Percentiles rank a stretch among this genome's conserved stretches.
These are phyloP conservation scores for Magallana nippona DNA, from an alignment of 2,888 invertebrate species.

Conservation along the genomic window DNA sequence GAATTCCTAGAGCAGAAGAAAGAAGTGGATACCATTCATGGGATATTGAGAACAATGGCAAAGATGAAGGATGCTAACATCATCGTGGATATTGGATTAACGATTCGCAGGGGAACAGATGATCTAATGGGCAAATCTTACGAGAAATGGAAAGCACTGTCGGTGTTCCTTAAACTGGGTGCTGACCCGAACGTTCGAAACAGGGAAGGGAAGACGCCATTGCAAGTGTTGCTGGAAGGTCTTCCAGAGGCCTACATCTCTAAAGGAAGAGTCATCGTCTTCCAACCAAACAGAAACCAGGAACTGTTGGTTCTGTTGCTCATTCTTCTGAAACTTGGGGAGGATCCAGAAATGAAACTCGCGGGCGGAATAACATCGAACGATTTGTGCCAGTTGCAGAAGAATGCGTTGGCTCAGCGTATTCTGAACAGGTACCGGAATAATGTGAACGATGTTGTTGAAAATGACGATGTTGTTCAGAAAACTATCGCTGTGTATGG, in stretches of 20 bases:
- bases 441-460: conserved; percentile 23
- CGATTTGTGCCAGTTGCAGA: conserved; percentile 37
- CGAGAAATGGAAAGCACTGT: conserved; percentile 49
- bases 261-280: conserved; percentile 45
- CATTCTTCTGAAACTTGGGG: conserved; percentile 48
- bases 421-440: conserved; percentile 39
- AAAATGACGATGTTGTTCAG: conserved; percentile 32
- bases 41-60: conserved; percentile 25
- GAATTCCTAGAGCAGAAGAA: background rate
- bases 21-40: conserved; percentile 30
- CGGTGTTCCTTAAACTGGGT: conserved; percentile 50
- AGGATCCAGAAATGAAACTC: conserved; percentile 31
- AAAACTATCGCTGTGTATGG: conserved; percentile 40
- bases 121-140: conserved; percentile 16
- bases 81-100: conserved; percentile 44
- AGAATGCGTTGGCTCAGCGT: conserved; percentile 50
- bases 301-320: conserved; percentile 47
- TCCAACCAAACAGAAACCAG: conserved; percentile 47
- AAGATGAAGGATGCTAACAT: conserved; percentile 3
- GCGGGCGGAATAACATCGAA: conserved; percentile 35
- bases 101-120: conserved; percentile 41
- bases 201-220: conserved; percentile 44
- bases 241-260: conserved; percentile 45
- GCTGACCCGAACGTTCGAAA: conserved; percentile 50
- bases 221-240: conserved; percentile 46